Conservation (phyloP, 2,888 invertebrate species). For the Ethmia dodecea region DNA sequence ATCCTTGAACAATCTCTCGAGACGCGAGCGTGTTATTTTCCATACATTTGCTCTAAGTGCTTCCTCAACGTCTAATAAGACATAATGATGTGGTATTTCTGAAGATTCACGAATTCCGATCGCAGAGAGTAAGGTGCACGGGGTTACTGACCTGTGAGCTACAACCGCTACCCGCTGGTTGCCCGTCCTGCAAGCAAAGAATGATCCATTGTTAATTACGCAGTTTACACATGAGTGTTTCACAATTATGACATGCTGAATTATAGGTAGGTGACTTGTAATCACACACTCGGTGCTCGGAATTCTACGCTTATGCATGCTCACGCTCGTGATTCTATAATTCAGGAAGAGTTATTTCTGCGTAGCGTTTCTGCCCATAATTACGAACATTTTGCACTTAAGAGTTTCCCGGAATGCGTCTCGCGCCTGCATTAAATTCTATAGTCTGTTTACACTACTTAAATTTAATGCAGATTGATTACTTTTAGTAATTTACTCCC, state of each 20-base stretch:
- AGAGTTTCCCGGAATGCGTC: conserved; percentile 35
- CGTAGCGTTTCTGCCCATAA: conserved; percentile 41
- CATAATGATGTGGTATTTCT: conserved; percentile 71
- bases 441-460: conserved; percentile 32
- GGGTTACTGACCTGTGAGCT: conserved; percentile 67
- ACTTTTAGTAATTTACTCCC: too few relatives aligned
- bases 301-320: conserved; percentile 27
- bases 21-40: conserved; percentile 59
- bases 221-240: conserved; percentile 47
- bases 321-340: conserved; percentile 34
- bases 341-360: conserved; percentile 32
- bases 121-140: conserved; percentile 50
- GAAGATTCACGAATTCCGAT: conserved; percentile 71
- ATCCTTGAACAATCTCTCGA: conserved; percentile 49
- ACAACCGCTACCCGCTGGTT: conserved; percentile 51
- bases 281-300: conserved; percentile 33
- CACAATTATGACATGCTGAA: conserved; percentile 51
- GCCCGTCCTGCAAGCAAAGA: conserved; percentile 59
- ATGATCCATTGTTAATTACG: conserved; percentile 55
- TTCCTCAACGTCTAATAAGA: conserved; percentile 69
- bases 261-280: conserved; percentile 45
- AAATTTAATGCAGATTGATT: too few relatives aligned
- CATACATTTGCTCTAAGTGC: conserved; percentile 66
- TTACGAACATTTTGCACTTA: conserved; percentile 37
- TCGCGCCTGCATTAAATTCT: conserved; percentile 28